phyloP scores from a whole-genome alignment of 2,113 vertebrate genomes.

The Jaculus jaculus region DNA sequence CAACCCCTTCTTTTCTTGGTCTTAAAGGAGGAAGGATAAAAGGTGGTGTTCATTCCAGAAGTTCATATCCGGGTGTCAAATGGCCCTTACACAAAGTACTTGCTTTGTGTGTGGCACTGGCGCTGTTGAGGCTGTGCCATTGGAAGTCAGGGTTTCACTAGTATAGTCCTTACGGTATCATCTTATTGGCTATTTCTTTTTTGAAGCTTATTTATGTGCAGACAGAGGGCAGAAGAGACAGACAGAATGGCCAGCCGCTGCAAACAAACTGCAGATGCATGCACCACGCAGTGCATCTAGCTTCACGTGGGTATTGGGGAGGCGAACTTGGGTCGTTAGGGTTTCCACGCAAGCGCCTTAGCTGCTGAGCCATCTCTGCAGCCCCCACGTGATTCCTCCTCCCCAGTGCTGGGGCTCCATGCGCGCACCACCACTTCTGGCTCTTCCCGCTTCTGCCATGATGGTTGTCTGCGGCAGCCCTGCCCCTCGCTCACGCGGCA shows the following conservation, averaged over 20 bases:
- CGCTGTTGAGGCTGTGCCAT: background rate
- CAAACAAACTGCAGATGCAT: too few species aligned
- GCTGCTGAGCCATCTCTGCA: too few species aligned
- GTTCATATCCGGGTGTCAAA: background rate
- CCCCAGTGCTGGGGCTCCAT: background rate
- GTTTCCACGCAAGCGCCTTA: too few species aligned
- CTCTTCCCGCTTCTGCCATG: background rate
- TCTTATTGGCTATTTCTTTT: too few species aligned
- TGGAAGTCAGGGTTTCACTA: background rate
- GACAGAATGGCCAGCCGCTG: too few species aligned
- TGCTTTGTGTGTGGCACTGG: fast-evolving
- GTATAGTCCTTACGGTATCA: background rate
- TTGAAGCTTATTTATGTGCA: too few species aligned
- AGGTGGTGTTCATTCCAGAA: background rate
- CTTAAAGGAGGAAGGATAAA: background rate
- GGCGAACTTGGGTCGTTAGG: too few species aligned
- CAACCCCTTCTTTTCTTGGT: background rate
- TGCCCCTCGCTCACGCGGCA: too few species aligned
- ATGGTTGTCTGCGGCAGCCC: background rate
- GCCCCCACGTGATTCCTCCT: too few species aligned
- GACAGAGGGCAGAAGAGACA: too few species aligned
- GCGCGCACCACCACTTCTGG: background rate
- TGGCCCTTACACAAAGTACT: fast-evolving
- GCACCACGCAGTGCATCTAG: too few species aligned
- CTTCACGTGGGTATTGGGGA: too few species aligned